Evolutionary conservation across 1,140 invertebrate genomes (phyloP), one percentile per base, ranked within the genome.

Genomic region (Bombus terrestris): DNA sequence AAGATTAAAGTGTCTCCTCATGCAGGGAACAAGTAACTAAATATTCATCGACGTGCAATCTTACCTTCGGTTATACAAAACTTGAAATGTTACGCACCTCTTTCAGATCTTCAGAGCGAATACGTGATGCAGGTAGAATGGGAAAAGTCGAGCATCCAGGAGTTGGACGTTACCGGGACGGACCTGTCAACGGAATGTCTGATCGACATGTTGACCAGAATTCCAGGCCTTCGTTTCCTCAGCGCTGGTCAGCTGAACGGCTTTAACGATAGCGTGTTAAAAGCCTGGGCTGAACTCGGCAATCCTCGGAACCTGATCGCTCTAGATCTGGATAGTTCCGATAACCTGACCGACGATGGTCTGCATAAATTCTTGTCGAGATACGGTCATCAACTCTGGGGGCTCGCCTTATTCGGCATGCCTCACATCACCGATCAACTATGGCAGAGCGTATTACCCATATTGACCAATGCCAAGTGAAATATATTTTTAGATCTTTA

Each of bases 351-450:
- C 3, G 99, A 99, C 93, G 98, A 99, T 92, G 97, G 97, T 13
- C 96, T 99, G 39, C 97, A 98, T 86, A 98, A 98, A 92, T 99
- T 99, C 94, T 94, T 99, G 43, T 98, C 97, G 69, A 96, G 97
- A 69, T 97, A 99, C 94, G 99, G 99, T 1, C 96, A 97, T 86
- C 98, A 99, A 94, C 95, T 99, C 22, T 96, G 96, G 93, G 99
- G 98, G 0, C 96, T 99, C 35, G 97, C 97, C 83, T 95, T 99
- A 2, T 98, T 98, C 66, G 99, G 99, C 53, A 99, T 99, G 97
- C 97, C 99, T 1, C 99, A 99, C 93, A 98, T 99, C 88, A 99
- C 99, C 2, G 99, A 99, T 95, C 98, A 99, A 92, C 97, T 99
- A 72, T 99, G 99, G 98, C 97, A 98, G 94, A 97, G 97, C 88